A percentile compares a stretch with the other conserved stretches of the same genome.
Conservation (phyloP, 1,140 invertebrate genomes). For the Brachystomella parvula region DNA sequence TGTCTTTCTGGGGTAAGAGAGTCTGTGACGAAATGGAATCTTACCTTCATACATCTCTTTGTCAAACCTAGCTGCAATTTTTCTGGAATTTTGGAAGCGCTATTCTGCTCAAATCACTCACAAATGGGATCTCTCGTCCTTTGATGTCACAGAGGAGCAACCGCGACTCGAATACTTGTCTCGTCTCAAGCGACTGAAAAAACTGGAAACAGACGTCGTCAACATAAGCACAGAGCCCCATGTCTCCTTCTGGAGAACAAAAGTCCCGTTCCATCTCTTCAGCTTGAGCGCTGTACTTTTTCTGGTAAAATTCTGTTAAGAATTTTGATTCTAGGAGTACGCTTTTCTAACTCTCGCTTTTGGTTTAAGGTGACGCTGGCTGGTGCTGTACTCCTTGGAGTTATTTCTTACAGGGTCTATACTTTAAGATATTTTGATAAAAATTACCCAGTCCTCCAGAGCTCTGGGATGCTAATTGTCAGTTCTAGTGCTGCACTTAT, state of each 20-base stretch:
- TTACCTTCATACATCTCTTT: background rate
- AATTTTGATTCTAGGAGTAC: background rate
- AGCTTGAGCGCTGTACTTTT: conserved; percentile 75
- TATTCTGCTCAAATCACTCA: conserved; percentile 85
- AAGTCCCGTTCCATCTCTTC: conserved; percentile 69
- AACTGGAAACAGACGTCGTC: conserved; percentile 53
- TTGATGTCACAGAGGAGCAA: conserved; percentile 78
- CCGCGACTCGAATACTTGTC: conserved; percentile 70
- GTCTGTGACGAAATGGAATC: background rate
- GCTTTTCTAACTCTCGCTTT: background rate
- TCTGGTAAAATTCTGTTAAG: conserved; percentile 48
- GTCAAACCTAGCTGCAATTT: conserved; percentile 57
- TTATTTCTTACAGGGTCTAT: conserved; percentile 86
- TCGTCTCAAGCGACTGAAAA: conserved; percentile 62
- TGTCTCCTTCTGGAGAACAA: conserved; percentile 80
- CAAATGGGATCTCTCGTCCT: conserved; percentile 79
- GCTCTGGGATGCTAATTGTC: conserved; percentile 43
- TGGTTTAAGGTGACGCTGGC: conserved; percentile 59
- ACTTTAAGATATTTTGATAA: conserved; percentile 60
- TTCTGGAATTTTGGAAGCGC: conserved; percentile 90
- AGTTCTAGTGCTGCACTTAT: conserved; percentile 74
- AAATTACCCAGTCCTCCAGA: conserved; percentile 3
- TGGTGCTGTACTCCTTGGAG: conserved; percentile 74
- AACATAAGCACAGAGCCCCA: conserved; percentile 71
- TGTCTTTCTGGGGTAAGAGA: conserved; percentile 85